Evolutionary conservation across 2,797 vertebrate species (phyloP).

Genomic region (Delichon dasypus): DNA sequence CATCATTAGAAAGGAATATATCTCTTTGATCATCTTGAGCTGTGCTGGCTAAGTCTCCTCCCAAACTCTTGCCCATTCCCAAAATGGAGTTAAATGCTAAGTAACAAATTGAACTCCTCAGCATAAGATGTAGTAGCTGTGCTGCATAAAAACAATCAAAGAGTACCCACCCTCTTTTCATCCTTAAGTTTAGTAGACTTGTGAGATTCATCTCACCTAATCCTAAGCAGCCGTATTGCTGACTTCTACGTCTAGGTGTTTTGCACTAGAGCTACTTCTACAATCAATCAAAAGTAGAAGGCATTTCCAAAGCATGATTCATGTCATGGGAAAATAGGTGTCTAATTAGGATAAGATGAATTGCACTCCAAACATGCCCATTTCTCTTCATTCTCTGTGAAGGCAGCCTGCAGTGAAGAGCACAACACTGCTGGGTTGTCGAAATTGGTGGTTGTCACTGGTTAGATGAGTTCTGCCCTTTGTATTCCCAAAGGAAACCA

Average conservation of each 20-base stretch:
- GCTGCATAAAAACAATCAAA: background rate
- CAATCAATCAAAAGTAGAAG: background rate
- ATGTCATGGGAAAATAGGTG: background rate
- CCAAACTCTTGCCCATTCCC: background rate
- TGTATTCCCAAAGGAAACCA: background rate
- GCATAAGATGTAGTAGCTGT: background rate
- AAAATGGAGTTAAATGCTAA: background rate
- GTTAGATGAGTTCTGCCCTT: background rate
- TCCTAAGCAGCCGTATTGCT: background rate
- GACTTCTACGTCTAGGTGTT: background rate
- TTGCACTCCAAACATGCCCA: background rate
- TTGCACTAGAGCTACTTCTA: background rate
- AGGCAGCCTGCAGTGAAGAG: background rate
- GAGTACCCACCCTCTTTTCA: background rate
- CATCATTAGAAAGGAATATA: background rate
- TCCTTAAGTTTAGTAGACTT: background rate
- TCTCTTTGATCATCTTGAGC: background rate
- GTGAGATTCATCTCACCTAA: background rate
- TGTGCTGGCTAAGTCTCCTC: background rate
- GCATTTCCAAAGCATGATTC: background rate
- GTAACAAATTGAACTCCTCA: background rate
- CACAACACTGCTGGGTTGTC: background rate
- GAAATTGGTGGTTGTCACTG: background rate
- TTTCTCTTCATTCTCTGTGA: background rate
- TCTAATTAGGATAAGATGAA: slow-evolving; percentile 4